Conservation (phyloP, 2,888 invertebrate species). For the Yponomeuta sedellus region DNA sequence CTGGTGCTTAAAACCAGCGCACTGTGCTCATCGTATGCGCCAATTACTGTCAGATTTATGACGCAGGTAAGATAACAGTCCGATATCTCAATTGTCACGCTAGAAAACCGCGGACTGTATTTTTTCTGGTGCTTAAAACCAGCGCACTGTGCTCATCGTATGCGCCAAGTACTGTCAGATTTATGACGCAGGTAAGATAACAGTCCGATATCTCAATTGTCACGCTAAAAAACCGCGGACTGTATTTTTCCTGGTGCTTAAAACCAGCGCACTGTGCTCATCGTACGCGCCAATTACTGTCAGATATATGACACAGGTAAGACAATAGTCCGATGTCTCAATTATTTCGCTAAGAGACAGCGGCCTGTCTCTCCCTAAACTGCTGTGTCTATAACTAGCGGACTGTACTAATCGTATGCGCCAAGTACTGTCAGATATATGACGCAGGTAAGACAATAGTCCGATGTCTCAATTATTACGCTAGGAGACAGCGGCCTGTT, state of each 20-base stretch:
- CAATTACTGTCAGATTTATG: constrained; percentile 96
- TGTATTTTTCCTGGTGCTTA: constrained; percentile 76
- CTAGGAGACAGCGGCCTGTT: too few species aligned
- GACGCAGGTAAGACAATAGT: constrained; percentile 79
- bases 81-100: neutral
- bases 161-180: constrained; percentile 98
- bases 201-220: neutral
- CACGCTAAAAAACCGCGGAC: too few species aligned
- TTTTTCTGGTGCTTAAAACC: constrained; percentile 85
- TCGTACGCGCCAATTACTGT: constrained; percentile 98
- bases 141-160: constrained; percentile 96
- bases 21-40: constrained; percentile 98
- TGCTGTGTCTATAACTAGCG: constrained; percentile 94
- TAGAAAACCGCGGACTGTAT: too few species aligned
- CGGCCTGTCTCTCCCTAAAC: constrained; percentile 39
- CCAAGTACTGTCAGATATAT: constrained; percentile 96
- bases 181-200: constrained; percentile 82
- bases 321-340: constrained; percentile 18
- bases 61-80: constrained; percentile 78
- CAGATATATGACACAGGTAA: constrained; percentile 90
- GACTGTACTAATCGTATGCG: constrained; percentile 96
- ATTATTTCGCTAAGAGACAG: too few species aligned
- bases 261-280: constrained; percentile 97
- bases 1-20: constrained; percentile 92
- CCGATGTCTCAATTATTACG: neutral